phyloP scores from a whole-genome alignment of 2,888 invertebrate species.

The Thera obeliscata region DNA sequence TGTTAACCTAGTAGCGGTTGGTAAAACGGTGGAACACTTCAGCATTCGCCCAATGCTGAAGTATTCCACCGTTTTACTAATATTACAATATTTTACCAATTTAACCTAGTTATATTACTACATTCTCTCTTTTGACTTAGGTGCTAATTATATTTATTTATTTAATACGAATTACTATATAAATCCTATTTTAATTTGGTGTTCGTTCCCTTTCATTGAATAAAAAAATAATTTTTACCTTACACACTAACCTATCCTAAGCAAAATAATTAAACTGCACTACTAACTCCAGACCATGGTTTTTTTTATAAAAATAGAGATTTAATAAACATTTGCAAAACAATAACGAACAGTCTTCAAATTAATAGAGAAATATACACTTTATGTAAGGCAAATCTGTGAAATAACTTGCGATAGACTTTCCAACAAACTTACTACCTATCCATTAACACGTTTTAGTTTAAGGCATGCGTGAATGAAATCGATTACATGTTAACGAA shows the following conservation, averaged over 20 bases:
- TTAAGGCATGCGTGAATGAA: not conserved
- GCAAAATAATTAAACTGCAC: too few species aligned
- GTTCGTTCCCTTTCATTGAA: too few species aligned
- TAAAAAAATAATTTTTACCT: too few species aligned
- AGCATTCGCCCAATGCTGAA: too few species aligned
- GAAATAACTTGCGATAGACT: not conserved
- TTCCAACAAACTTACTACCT: not conserved
- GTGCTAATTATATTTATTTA: slow-evolving; percentile 1
- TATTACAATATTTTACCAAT: too few species aligned
- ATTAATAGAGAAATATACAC: not conserved
- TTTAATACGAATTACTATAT: not conserved
- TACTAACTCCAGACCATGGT: not conserved
- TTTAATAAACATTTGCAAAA: slow-evolving; percentile 1
- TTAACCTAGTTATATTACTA: not conserved
- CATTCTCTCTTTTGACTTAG: slow-evolving; percentile 12
- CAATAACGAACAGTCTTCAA: not conserved
- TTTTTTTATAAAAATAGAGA: slow-evolving; percentile 6
- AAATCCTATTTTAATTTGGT: too few species aligned
- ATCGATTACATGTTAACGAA: too few species aligned
- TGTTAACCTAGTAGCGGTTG: too few species aligned
- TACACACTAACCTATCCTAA: too few species aligned
- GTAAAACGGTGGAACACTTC: too few species aligned
- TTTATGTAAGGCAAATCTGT: not conserved
- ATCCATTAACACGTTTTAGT: not conserved
- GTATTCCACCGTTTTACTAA: too few species aligned